Evolutionary conservation across 2,888 invertebrate species (phyloP).

Genomic region (Morpho deidamia): DNA sequence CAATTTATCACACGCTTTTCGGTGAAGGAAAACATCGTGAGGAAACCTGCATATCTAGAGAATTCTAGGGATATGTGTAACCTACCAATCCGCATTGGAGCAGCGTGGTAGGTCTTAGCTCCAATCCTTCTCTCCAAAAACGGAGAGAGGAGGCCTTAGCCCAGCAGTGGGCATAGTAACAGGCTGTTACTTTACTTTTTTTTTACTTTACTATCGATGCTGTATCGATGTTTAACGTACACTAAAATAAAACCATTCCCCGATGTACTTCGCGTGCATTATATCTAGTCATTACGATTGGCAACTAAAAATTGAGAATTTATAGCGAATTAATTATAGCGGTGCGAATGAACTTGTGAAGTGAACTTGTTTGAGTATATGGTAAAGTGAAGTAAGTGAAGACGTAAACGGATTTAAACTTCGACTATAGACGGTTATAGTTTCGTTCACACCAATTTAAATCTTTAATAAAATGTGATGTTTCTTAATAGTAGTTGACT

Average conservation of each 20-base stretch:
- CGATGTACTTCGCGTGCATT: constrained; percentile 6
- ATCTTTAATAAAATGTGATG: constrained; percentile 56
- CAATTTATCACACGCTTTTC: too few species aligned
- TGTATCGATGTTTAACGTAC: too few species aligned
- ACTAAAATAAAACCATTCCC: constrained; percentile 1
- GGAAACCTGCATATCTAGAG: too few species aligned
- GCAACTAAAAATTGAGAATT: constrained; percentile 7
- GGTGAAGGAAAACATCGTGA: too few species aligned
- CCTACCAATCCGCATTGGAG: too few species aligned
- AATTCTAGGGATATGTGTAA: too few species aligned
- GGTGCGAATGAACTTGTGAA: constrained; percentile 1
- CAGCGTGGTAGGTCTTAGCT: too few species aligned
- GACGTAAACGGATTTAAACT: neutral
- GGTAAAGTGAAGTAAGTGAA: neutral
- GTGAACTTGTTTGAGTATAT: neutral
- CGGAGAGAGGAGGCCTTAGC: too few species aligned
- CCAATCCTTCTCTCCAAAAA: too few species aligned
- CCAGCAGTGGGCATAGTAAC: too few species aligned
- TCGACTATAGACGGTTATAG: neutral
- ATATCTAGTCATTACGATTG: constrained; percentile 14
- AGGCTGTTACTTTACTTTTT: too few species aligned
- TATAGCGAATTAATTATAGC: neutral
- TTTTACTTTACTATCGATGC: too few species aligned
- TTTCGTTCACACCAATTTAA: constrained; percentile 54
- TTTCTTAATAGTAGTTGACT: constrained; percentile 59